phyloP scores from a whole-genome alignment of 2,113 vertebrate species.

The Picathartes gymnocephalus region DNA sequence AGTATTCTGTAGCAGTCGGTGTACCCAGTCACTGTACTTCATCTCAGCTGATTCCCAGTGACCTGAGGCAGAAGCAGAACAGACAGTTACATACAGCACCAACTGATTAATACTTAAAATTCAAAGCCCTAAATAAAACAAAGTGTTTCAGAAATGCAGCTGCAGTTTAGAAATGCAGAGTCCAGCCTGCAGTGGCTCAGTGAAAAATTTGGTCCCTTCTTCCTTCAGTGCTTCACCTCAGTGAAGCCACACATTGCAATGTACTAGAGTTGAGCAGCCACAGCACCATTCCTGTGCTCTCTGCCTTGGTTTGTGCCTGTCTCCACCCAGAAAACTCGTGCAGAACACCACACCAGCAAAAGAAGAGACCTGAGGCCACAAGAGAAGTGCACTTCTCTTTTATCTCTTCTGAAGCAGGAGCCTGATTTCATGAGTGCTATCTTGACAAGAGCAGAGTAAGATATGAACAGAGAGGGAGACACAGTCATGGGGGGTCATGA shows the following conservation, averaged over 20 bases:
- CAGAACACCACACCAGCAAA: background rate
- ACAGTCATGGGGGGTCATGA: background rate
- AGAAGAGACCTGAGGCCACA: background rate
- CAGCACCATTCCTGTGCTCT: background rate
- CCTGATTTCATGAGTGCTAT: background rate
- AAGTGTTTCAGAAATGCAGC: background rate
- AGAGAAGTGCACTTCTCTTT: background rate
- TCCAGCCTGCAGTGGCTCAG: background rate
- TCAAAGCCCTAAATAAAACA: background rate
- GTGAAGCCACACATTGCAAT: rapidly evolving
- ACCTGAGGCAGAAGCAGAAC: background rate
- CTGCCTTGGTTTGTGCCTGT: background rate
- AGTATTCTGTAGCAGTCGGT: background rate
- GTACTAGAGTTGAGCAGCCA: background rate
- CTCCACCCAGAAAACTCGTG: background rate
- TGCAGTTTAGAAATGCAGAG: background rate
- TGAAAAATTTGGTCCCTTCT: background rate
- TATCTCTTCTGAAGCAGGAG: background rate
- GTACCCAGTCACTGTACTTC: background rate
- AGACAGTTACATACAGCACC: background rate
- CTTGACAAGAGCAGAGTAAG: background rate
- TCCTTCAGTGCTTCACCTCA: background rate
- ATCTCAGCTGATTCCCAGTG: background rate
- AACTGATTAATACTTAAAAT: background rate
- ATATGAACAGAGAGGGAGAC: background rate